Percentiles rank a stretch among this genome's conserved stretches.
Conservation (phyloP, 2,888 invertebrate genomes). For the Cantharis rufa region DNA sequence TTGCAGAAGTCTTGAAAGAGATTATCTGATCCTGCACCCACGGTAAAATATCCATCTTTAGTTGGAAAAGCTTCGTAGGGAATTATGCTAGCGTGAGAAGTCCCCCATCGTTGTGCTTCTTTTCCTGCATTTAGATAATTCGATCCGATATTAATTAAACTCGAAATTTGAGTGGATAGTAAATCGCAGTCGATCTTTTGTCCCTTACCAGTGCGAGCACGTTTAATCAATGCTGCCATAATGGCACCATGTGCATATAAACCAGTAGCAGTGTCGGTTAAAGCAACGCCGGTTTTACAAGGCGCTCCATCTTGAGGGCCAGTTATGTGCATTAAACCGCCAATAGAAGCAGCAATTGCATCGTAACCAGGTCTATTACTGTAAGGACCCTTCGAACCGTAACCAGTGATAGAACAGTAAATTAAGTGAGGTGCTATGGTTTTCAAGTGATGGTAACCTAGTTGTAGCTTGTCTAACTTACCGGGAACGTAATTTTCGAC, state of each 20-base stretch:
- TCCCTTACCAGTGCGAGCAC: constrained; percentile 77
- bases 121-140: constrained; percentile 85
- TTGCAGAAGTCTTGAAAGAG: constrained; percentile 78
- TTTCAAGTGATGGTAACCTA: constrained; percentile 80
- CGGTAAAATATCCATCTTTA: constrained; percentile 79
- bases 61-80: constrained; percentile 92
- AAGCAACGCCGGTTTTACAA: constrained; percentile 89
- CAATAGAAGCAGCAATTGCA: constrained; percentile 91
- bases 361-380: constrained; percentile 90
- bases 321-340: constrained; percentile 87
- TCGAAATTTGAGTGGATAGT: constrained; percentile 89
- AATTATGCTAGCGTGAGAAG: constrained; percentile 91
- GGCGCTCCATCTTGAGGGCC: constrained; percentile 84
- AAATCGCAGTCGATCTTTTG: constrained; percentile 94
- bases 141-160: constrained; percentile 85
- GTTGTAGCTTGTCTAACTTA: constrained; percentile 72
- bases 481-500: constrained; percentile 96
- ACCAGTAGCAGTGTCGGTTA: constrained; percentile 92
- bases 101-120: constrained; percentile 84
- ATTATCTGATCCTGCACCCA: constrained; percentile 84
- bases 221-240: constrained; percentile 83
- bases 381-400: constrained; percentile 87
- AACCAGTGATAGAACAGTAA: constrained; percentile 94
- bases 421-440: constrained; percentile 76
- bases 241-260: constrained; percentile 95